Percentiles rank a stretch among this genome's conserved stretches.
These are phyloP conservation scores for Sarcophaga rosellei DNA, from an alignment of 2,888 invertebrate species.

Conservation along the genomic window DNA sequence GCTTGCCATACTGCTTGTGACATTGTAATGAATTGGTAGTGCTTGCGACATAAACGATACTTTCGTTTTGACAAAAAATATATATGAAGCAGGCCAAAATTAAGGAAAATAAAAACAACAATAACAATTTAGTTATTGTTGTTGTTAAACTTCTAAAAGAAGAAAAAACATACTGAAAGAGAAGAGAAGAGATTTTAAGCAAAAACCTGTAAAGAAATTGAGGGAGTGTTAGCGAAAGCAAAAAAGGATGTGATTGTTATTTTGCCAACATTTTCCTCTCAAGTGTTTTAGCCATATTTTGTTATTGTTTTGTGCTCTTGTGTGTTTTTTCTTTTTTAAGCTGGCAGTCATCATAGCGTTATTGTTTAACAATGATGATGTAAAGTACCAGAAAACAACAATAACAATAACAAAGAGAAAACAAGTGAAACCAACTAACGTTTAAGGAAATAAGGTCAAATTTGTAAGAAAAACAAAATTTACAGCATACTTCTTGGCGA, in stretches of 20 bases:
- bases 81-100: background rate
- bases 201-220: background rate
- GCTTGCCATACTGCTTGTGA: conserved; percentile 30
- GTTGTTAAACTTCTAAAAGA: background rate
- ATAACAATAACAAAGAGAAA: background rate
- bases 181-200: background rate
- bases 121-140: background rate
- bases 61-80: conserved; percentile 55
- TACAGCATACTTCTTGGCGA: background rate
- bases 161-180: no score
- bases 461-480: background rate
- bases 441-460: conserved; percentile 45
- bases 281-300: conserved; percentile 13
- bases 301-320: background rate
- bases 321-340: background rate
- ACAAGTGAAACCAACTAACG: background rate
- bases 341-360: conserved; percentile 12
- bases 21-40: conserved; percentile 52
- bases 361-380: conserved; percentile 20
- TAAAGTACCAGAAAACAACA: conserved; percentile 10
- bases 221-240: background rate
- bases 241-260: background rate
- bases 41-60: conserved; percentile 9
- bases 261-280: conserved; percentile 2
- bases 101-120: background rate